Percentiles rank a stretch among this genome's conserved stretches.
Conservation (phyloP, 2,888 invertebrate genomes). For the Oscheius sp. region DNA sequence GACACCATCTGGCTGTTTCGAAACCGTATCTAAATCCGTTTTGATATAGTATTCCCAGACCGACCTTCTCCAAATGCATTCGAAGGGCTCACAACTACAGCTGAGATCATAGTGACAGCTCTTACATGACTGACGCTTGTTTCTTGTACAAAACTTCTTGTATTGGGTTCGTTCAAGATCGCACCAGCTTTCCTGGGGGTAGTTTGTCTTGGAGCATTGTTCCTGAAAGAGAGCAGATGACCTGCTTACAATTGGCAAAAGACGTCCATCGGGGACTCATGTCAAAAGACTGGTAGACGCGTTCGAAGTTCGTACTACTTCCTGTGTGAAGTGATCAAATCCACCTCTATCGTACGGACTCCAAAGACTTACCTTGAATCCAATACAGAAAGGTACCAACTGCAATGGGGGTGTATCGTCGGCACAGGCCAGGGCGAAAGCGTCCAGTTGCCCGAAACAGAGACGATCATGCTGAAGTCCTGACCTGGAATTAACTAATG, state of each 20-base stretch:
- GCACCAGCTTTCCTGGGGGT: slow-evolving; percentile 61
- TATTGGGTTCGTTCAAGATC: slow-evolving; percentile 55
- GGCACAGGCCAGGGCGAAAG: slow-evolving; percentile 61
- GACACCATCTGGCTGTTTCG: slow-evolving; percentile 65
- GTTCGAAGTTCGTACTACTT: too few species aligned
- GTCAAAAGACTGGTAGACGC: too few species aligned
- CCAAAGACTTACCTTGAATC: slow-evolving; percentile 48
- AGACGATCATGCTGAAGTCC: slow-evolving; percentile 60
- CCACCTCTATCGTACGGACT: neutral
- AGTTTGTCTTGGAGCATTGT: slow-evolving; percentile 57
- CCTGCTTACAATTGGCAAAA: too few species aligned
- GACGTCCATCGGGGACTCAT: too few species aligned
- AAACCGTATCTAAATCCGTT: slow-evolving; percentile 44
- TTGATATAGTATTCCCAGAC: neutral
- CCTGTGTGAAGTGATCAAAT: too few species aligned
- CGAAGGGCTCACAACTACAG: slow-evolving; percentile 60
- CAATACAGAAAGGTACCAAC: slow-evolving; percentile 63
- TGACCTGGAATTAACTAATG: slow-evolving; percentile 27
- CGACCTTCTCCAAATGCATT: slow-evolving; percentile 45
- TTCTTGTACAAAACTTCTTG: slow-evolving; percentile 48
- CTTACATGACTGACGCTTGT: slow-evolving; percentile 30
- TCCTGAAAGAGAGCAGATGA: slow-evolving; percentile 40
- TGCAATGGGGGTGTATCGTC: slow-evolving; percentile 63
- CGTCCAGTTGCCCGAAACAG: slow-evolving; percentile 59
- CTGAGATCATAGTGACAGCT: slow-evolving; percentile 42